phyloP scores from a whole-genome alignment of 2,888 invertebrate genomes.

The Drosophila nigricruria region DNA sequence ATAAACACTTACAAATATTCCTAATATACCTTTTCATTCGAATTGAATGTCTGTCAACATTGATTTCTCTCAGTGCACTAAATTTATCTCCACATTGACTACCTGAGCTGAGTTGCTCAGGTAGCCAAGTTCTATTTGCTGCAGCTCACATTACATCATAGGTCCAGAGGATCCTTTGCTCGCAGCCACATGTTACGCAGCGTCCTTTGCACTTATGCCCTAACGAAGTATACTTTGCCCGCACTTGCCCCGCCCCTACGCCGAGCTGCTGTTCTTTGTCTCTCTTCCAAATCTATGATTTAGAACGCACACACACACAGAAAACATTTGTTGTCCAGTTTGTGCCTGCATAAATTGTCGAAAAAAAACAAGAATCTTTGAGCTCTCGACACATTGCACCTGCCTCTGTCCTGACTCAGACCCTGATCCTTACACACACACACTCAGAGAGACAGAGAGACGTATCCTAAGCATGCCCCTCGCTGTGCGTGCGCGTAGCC shows the following conservation, averaged over 20 bases:
- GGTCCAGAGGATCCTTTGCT: constrained; percentile 27
- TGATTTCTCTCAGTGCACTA: neutral
- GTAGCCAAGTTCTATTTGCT: constrained; percentile 24
- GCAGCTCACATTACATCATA: constrained; percentile 33
- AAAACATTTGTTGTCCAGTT: constrained; percentile 43
- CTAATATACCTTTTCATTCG: too few relatives aligned
- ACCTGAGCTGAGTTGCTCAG: constrained; percentile 35
- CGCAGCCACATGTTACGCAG: constrained; percentile 44
- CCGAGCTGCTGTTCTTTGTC: constrained; percentile 24
- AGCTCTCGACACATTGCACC: constrained; percentile 60
- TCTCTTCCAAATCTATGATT: constrained; percentile 46
- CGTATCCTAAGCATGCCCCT: constrained; percentile 19
- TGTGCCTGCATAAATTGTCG: constrained; percentile 59
- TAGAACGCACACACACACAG: constrained; percentile 28
- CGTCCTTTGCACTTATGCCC: constrained; percentile 29
- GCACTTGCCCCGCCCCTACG: neutral
- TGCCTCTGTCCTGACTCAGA: constrained; percentile 40
- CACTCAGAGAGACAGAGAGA: neutral
- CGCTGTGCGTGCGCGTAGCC: constrained; percentile 52
- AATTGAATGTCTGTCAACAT: too few relatives aligned
- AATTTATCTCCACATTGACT: neutral
- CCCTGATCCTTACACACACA: constrained; percentile 41
- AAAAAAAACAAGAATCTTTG: constrained; percentile 22
- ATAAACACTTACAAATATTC: too few relatives aligned
- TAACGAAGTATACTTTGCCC: constrained; percentile 13